Base-by-base conservation (phyloP, 2,113 vertebrate genomes). In the Gymnorhina tibicen region DNA sequence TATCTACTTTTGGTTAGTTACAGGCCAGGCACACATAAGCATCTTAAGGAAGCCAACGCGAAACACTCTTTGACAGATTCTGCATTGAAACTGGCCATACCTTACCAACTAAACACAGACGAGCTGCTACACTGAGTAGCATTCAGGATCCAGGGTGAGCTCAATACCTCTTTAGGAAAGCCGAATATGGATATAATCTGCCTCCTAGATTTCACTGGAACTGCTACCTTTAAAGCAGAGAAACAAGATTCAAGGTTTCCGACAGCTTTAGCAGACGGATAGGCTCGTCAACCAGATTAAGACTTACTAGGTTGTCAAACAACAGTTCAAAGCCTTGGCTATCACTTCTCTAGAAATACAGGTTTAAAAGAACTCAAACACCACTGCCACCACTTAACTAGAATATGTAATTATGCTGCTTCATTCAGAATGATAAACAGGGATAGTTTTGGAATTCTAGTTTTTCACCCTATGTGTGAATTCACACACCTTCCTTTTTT, bases 181-280 rank as follows among this genome's bases (percentile, higher is more conserved):
- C 81, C 11, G 46, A 94, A 92, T 87, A 78, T 88, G 80, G 92
- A 96, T 24, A 94, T 37, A 94, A 93, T 69, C 78, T 85, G 70
- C 59, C 74, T 89, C 66, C 58, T 85, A 94, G 42, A n/a, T 91
- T 97, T 95, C 91, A 73, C 85, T 89, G 44, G 91, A 97, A 95
- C 50, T 41, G 30, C 84, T 93, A 78, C 60, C 63, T 81, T 95
- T 96, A 77, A 95, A 93, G 83, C 72, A 95, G n/a, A 94, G 35
- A 93, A 93, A 89, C 27, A 58, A 93, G 52, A 92, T 84, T 95
- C 87, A 90, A 94, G 91, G 62, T 87, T 94, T 92, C 44, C 6
- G 14, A 85, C 92, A 89, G 60, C 64, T 93, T 93, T 39, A 95
- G 62, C 73, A 93, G 73, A 78, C 0, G 47, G 88, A 95, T 76